Percentiles rank a stretch among this genome's conserved stretches.
phyloP scores from a whole-genome alignment of 2,797 vertebrate genomes.

The Gallinago nigripennis region DNA sequence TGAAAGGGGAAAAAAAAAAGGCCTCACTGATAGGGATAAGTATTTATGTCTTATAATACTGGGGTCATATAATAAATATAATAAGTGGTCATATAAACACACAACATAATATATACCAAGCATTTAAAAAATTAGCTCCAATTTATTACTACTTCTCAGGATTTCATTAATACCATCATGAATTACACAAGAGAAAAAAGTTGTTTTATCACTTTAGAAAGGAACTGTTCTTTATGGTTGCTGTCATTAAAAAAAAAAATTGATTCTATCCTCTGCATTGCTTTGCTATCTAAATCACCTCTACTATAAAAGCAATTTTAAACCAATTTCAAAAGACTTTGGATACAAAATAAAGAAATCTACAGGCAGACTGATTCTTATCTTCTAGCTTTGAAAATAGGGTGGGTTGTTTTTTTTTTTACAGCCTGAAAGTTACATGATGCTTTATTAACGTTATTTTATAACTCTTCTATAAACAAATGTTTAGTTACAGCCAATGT shows the following conservation, averaged over 20 bases:
- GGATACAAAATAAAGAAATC: not conserved
- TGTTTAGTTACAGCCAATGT: not conserved
- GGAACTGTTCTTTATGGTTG: not conserved
- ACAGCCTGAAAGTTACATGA: not conserved
- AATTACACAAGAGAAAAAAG: not conserved
- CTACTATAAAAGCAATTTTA: not conserved
- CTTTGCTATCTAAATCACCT: not conserved
- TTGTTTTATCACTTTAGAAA: not conserved
- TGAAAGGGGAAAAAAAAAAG: conserved; percentile 8
- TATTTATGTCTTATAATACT: not conserved
- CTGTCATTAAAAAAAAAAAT: not conserved
- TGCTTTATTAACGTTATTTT: not conserved
- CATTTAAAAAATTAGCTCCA: not conserved
- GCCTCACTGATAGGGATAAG: not conserved
- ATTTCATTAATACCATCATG: not conserved
- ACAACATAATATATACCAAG: not conserved
- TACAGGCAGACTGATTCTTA: not conserved
- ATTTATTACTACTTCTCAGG: not conserved
- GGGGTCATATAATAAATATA: too few relatives aligned
- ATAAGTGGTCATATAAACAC: not conserved
- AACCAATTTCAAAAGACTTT: not conserved
- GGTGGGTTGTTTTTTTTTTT: not conserved
- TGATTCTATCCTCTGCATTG: not conserved
- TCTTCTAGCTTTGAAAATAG: not conserved
- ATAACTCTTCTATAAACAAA: not conserved